These are phyloP conservation scores for Alauda arvensis DNA, from an alignment of 2,797 vertebrate genomes.

Conservation along the genomic window DNA sequence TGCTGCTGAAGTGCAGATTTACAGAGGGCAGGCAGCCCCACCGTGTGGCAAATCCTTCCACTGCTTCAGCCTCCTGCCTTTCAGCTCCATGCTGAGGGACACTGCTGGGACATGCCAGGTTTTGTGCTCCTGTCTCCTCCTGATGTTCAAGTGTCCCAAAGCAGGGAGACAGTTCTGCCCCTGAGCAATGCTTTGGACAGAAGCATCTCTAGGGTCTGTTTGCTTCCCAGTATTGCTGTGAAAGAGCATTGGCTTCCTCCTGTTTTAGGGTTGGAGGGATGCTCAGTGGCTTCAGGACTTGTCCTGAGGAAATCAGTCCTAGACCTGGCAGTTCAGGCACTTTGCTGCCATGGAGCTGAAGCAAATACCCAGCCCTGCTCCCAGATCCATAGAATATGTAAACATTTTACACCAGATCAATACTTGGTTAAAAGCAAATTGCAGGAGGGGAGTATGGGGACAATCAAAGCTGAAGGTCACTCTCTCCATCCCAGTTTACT, in stretches of 20 bases:
- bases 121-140: neutral
- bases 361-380: neutral
- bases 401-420: neutral
- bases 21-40: constrained; percentile 2
- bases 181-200: neutral
- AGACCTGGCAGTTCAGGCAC: neutral
- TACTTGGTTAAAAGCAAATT: neutral
- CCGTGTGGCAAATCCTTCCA: neutral
- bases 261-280: fast-evolving
- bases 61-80: neutral
- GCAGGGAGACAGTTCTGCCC: neutral
- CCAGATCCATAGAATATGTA: neutral
- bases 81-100: fast-evolving
- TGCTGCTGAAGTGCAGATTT: fast-evolving
- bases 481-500: neutral
- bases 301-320: neutral
- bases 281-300: neutral
- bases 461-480: neutral
- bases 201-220: neutral
- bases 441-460: neutral
- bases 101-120: neutral
- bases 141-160: neutral
- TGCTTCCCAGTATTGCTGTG: neutral
- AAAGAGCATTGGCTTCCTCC: neutral
- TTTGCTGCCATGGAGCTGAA: neutral